Base-by-base conservation (phyloP, 2,113 vertebrate species). In the Perca schrenkii region DNA sequence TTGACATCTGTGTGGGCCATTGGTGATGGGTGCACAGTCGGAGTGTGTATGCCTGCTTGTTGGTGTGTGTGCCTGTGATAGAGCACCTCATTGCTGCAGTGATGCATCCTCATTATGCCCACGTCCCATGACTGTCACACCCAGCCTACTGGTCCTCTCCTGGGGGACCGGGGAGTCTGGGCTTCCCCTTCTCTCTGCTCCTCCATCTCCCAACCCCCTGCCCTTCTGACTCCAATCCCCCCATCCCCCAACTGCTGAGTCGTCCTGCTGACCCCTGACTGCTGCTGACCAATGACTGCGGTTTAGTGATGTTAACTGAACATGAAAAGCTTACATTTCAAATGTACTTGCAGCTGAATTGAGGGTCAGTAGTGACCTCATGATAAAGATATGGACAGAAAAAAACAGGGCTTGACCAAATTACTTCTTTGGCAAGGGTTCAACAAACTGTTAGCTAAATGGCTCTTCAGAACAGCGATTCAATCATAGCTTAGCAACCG, bases 101-200 rank as follows among this genome's bases (percentile, higher is more conserved):
- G 92, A 94, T 95, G 94, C 56, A 93, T 95, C 89, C 93, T 94
- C 93, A 92, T 95, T 95, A 94, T 90, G 84, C 74, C 74, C 72
- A 67, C 74, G 53, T 93, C 80, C 86, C 52, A 74, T 88, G 90
- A 92, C 90, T 74, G 86, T 92, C 91, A 92, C 82, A 88, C 86
- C 81, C 84, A 80, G 80, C 82, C 85, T 56, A 68, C 80, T 50
- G 83, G 71, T 80, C 77, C 80, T 85, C 82, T 89, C 87, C 63
- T 74, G 36, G 63, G 85, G 82, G 82, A 88, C 19, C 31, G 28
- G 64, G 64, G 5, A 84, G 83, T 87, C 90, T 88, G 87, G 89
- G 89, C 72, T 90, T 88, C 83, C 90, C 89, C 82, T 85, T 83
- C 53, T 46, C n/a, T 81, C 68, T 15, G 8, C 61, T 74, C 22